These are phyloP conservation scores for Magallana angulata DNA, from an alignment of 1,140 invertebrate genomes.

Conservation along the genomic window DNA sequence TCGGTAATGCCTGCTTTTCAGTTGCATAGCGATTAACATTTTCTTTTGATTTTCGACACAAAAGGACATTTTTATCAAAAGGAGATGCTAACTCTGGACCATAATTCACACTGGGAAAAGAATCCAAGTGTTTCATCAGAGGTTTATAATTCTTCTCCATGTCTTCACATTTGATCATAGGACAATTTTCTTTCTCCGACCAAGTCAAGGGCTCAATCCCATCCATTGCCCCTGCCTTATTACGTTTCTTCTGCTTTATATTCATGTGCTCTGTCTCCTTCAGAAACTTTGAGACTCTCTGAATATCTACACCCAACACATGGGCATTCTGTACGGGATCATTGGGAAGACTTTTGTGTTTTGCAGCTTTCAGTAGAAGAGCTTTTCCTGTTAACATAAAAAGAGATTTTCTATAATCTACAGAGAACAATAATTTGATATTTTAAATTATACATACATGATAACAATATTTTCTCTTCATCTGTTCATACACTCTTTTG, in stretches of 20 bases:
- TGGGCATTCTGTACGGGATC: constrained; percentile 60
- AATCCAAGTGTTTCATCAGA: constrained; percentile 62
- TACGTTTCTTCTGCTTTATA: constrained; percentile 42
- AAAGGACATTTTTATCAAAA: constrained; percentile 62
- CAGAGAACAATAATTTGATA: too few species aligned
- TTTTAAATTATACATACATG: too few species aligned
- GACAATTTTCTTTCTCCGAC: constrained; percentile 61
- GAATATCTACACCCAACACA: constrained; percentile 59
- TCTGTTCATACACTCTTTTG: not conserved
- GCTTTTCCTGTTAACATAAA: constrained; percentile 58
- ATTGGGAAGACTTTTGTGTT: constrained; percentile 36
- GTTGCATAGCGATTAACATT: constrained; percentile 57
- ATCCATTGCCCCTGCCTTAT: constrained; percentile 38
- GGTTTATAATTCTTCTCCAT: constrained; percentile 59
- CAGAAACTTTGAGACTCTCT: constrained; percentile 57
- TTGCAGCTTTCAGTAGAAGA: constrained; percentile 62
- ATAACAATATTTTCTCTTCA: too few species aligned
- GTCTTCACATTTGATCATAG: constrained; percentile 63
- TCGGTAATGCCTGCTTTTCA: constrained; percentile 49
- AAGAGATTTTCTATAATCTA: too few species aligned
- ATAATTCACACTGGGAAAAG: constrained; percentile 55
- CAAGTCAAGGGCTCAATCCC: constrained; percentile 63
- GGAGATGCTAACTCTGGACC: constrained; percentile 61
- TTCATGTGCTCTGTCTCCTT: constrained; percentile 52
- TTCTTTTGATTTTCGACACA: constrained; percentile 53